Base-by-base conservation (phyloP, 2,113 vertebrate genomes). In the Vireo altiloquus region DNA sequence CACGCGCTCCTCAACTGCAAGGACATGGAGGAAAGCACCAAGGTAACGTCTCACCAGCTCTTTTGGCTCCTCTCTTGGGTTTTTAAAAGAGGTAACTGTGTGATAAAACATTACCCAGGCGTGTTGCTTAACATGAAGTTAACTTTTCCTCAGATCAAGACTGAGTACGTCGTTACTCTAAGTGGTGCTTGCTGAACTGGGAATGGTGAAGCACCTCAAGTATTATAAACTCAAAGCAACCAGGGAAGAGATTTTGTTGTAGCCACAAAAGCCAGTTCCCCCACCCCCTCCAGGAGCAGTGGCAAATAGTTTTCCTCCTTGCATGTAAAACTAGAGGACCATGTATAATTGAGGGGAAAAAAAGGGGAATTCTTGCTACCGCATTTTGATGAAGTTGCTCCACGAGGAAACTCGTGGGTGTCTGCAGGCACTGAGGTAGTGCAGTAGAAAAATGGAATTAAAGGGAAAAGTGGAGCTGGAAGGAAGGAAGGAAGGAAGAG, bases 1-100 rank as follows among this genome's bases (percentile, higher is more conserved):
- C 99, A 99, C 3, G 99, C 99, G 1, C 98, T 99, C 95, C 98
- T 99, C 92, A 99, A 99, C 97, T 98, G 98, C 30, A 98, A 98
- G 96, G 99, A 99, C 94, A 96, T 99, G 96, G 99, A 99, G 88
- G 99, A 99, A 77, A 98, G 95, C 90, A 98, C 98, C 91, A 99
- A 99, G 98, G 99, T 99, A 97, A 95, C 5, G 0, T n/a, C 66
- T 74, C 27, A 2, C 5, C 50, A 37, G 19, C 25, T 72, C 54
- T 17, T n/a, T 7, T 74, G 65, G 23, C 37, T 64, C 4, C 2
- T 0, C 11, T 11, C 12, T 40, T n/a, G 24, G 19, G 24, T 6
- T 70, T 72, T 82, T 66, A 13, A 77, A 77, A 86, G 56, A 20
- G 15, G 5, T 91, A 37, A 87, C 80, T 60, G n/a, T 13, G 10